Evolutionary conservation across 2,888 invertebrate species (phyloP).

Genomic region (Agrochola litura): DNA sequence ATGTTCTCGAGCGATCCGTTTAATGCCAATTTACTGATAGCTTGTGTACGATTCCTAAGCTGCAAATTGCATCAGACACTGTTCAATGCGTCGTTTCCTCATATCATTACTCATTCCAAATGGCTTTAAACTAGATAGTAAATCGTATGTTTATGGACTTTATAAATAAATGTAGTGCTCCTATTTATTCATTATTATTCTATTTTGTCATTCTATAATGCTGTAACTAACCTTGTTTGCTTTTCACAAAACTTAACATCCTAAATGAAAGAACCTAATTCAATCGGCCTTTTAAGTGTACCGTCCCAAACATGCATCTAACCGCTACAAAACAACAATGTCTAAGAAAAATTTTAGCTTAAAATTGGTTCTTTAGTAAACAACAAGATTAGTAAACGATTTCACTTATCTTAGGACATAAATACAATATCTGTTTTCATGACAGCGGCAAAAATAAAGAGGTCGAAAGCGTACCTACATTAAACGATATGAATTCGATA

Average conservation of each 20-base stretch:
- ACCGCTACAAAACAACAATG: conserved; percentile 1
- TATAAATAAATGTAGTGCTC: neutral
- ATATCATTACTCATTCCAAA: conserved; percentile 49
- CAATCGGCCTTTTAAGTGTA: conserved; percentile 3
- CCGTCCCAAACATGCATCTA: conserved; percentile 7
- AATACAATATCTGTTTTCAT: conserved; percentile 36
- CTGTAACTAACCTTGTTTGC: neutral
- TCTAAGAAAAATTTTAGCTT: conserved; percentile 17
- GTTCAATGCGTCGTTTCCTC: conserved; percentile 35
- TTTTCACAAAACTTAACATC: conserved; percentile 2
- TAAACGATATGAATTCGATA: conserved; percentile 60
- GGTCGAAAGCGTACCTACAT: conserved; percentile 47
- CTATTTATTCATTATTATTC: neutral
- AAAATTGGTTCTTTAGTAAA: conserved; percentile 5
- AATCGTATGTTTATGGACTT: conserved; percentile 24
- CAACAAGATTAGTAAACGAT: conserved; percentile 16
- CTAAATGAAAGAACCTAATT: conserved; percentile 1
- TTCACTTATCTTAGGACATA: conserved; percentile 47
- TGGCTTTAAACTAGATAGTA: conserved; percentile 32
- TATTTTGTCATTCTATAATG: neutral
- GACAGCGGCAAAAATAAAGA: conserved; percentile 48
- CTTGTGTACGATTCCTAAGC: conserved; percentile 36
- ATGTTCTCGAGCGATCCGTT: conserved; percentile 23
- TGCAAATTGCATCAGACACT: conserved; percentile 47
- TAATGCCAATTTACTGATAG: conserved; percentile 49